Base-by-base conservation (phyloP, 2,797 vertebrate genomes). In the Neosilurus mollespiculum region DNA sequence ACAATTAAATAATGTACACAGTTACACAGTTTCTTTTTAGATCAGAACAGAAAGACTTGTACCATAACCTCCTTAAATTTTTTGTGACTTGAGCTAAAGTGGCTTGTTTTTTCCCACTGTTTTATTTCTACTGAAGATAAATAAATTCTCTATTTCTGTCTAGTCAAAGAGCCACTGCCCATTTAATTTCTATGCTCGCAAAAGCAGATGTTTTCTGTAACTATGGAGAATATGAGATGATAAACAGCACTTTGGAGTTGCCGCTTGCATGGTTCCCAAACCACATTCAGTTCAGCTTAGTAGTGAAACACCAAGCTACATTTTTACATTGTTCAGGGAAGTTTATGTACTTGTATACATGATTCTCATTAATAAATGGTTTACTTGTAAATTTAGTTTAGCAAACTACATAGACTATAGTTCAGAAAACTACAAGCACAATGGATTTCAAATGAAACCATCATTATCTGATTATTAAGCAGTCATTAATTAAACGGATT, bases 121-220 rank as follows among this genome's bases (percentile, higher is more conserved):
- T 30, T 30, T 51, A 76, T 16, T 49, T 43, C 53, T 24, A 56
- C 18, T 81, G n/a, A 9, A 75, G 4, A 15, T 26, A 75, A 87
- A 49, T 78, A 26, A 59, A 56, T 54, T 26, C 58, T 87, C 82
- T 84, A 86, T 86, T 86, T 86, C 80, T 85, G 83, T 75, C 73
- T 24, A 67, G 78, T 54, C 15, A 79, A 85, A 69, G 24, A 43
- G 73, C 62, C 80, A 65, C 84, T 81, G 82, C 81, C 88, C 83
- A 80, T 86, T 84, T 89, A 86, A 89, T 89, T 82, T 86, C 75
- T 83, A 73, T 69, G 81, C 85, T 53, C 80, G 70, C 20, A 49
- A 82, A 83, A 84, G 34, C 79, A 73, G 82, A 89, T 88, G 87
- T 81, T 87, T 87, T 84, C 61, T 71, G 65, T 67, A 80, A 61